Conservation (phyloP, 1,140 invertebrate genomes). For the Hycleus cichorii region DNA sequence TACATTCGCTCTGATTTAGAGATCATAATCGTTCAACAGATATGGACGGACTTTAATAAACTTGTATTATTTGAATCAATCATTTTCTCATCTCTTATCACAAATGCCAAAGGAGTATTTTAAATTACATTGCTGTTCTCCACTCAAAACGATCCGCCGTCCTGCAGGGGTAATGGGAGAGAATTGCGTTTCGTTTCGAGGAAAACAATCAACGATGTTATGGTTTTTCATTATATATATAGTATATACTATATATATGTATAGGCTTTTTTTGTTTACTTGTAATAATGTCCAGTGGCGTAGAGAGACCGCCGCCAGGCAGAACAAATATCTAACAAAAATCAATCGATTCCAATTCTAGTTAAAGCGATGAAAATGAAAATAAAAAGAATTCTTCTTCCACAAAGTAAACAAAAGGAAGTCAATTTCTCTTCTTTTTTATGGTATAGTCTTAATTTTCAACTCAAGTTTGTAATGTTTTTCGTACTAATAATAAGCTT, state of each 20-base stretch:
- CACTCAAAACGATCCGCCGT: not conserved
- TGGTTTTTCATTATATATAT: slow-evolving; percentile 14
- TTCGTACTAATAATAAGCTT: too few relatives aligned
- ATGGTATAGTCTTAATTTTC: too few relatives aligned
- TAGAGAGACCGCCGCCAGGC: not conserved
- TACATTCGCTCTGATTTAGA: too few relatives aligned
- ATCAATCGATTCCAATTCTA: not conserved
- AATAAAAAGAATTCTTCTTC: not conserved
- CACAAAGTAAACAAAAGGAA: too few relatives aligned
- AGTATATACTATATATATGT: too few relatives aligned
- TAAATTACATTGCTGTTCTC: slow-evolving; percentile 18
- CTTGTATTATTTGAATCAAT: not conserved
- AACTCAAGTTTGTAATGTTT: too few relatives aligned
- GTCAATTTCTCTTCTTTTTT: too few relatives aligned
- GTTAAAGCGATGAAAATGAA: not conserved
- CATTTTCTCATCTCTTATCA: not conserved
- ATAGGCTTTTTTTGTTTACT: slow-evolving; percentile 7
- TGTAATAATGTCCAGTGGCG: slow-evolving; percentile 15
- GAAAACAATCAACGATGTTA: slow-evolving; percentile 19
- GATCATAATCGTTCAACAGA: too few relatives aligned
- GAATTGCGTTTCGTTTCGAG: slow-evolving; percentile 18
- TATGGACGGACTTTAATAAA: not conserved
- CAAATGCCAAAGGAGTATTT: slow-evolving; percentile 20
- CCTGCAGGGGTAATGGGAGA: slow-evolving; percentile 5
- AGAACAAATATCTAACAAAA: not conserved